Percentiles rank a stretch among this genome's conserved stretches.
Evolutionary conservation across 2,888 invertebrate species (phyloP).

Genomic region (Dolichopus griseipennis): DNA sequence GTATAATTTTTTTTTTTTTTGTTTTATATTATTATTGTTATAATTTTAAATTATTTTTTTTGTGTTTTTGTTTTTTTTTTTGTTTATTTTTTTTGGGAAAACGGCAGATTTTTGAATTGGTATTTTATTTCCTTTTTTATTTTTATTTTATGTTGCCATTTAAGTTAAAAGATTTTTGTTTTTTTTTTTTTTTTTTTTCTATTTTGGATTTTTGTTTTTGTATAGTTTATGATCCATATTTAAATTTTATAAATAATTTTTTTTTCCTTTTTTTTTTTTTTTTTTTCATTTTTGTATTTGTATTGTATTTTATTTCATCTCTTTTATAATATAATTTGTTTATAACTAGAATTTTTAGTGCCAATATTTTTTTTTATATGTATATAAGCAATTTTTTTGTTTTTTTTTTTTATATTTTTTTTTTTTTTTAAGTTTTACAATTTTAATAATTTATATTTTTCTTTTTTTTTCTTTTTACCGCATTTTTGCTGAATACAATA

Average conservation of each 20-base stretch:
- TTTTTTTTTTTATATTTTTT: neutral
- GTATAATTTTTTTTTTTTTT: conserved; percentile 1
- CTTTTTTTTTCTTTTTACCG: neutral
- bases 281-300: too few species aligned
- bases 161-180: neutral
- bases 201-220: neutral
- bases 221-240: neutral
- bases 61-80: too few species aligned
- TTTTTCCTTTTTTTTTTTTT: neutral
- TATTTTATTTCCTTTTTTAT: neutral
- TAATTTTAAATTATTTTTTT: neutral
- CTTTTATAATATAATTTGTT: too few species aligned
- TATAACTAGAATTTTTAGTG: conserved; percentile 1
- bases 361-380: neutral
- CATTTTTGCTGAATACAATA: conserved; percentile 2
- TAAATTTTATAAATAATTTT: neutral
- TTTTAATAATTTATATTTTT: neutral
- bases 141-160: neutral
- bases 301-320: too few species aligned
- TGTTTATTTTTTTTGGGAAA: neutral
- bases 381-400: neutral
- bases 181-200: neutral
- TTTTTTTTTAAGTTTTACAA: too few species aligned
- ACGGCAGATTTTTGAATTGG: neutral
- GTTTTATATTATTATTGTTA: conserved; percentile 1